Evolutionary conservation across 2,888 invertebrate species (phyloP).

Genomic region (Agrochola macilenta): DNA sequence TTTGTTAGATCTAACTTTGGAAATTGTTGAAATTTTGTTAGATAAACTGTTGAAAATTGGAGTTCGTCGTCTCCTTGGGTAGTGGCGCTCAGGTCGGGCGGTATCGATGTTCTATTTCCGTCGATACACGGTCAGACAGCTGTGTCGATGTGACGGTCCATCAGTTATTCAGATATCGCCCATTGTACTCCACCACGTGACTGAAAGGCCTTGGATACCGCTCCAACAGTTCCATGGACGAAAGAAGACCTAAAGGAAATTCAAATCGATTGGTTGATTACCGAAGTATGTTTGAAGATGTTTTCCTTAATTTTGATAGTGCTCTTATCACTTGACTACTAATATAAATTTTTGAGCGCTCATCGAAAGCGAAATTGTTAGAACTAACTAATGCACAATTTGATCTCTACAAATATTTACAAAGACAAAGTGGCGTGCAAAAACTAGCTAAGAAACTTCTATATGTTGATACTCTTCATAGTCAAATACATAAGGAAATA

Average conservation of each 20-base stretch:
- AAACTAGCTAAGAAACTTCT: background rate
- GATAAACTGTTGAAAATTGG: constrained; percentile 36
- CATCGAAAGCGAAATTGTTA: background rate
- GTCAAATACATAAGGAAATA: background rate
- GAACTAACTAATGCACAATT: background rate
- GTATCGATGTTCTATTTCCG: constrained; percentile 82
- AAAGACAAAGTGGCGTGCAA: background rate
- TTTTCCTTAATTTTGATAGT: background rate
- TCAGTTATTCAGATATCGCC: constrained; percentile 78
- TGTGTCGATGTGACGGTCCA: constrained; percentile 75
- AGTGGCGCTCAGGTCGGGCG: constrained; percentile 61
- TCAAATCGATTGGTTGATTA: constrained; percentile 6
- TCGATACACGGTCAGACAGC: constrained; percentile 73
- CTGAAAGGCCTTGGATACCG: constrained; percentile 65
- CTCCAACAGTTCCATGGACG: constrained; percentile 34
- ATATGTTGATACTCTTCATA: background rate
- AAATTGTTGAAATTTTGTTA: constrained; percentile 36
- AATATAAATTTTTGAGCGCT: no score
- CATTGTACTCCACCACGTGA: constrained; percentile 72
- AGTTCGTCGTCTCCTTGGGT: constrained; percentile 61
- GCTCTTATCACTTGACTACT: background rate
- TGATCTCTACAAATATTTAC: background rate
- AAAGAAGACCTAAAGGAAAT: constrained; percentile 30
- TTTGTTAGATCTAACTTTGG: constrained; percentile 37
- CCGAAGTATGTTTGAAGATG: background rate